Evolutionary conservation across 2,797 vertebrate species (phyloP), one percentile per base, ranked within the genome.

Genomic region (Amniataba percoides): DNA sequence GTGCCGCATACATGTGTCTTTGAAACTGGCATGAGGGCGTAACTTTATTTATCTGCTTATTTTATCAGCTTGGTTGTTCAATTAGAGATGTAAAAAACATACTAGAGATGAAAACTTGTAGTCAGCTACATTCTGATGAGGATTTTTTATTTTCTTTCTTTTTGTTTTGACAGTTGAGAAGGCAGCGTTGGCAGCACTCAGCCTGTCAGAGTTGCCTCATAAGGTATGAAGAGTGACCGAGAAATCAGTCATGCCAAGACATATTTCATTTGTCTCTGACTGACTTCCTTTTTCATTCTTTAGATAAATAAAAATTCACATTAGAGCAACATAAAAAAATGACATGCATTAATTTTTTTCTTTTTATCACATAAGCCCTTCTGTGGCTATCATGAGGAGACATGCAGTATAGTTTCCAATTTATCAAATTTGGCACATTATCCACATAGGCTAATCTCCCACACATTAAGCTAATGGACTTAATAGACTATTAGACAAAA

Each of bases 351-450:
- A 67, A 34, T 78, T 79, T 76, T 61, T 25, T 39, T 64, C 27
- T 31, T 31, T 3, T 61, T 5, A 59, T 76, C 48, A 49, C 52
- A 45, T 45, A n/a, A 62, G 55, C 69, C 61, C 55, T 57, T 74
- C 43, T 71, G 46, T 45, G 51, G 71, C 74, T 55, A 66, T 87
- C 56, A 62, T 8, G 10, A 71, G 53, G 59, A 63, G 72, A 82
- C 31, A 53, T 52, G 36, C 73, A 19, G 62, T 18, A 65, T 46
- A 72, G 48, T 84, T 86, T 80, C 40, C 52, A 57, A 69, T 81
- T 90, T 58, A 77, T 87, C 75, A 86, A 83, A 81, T 86, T 77
- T 85, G 82, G 73, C 84, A 88, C 82, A 80, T 81, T 79, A 88
- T 74, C 51, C 84, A 75, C 68, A 59, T 67, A 51, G 68, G 83